A percentile compares a stretch with the other conserved stretches of the same genome.
phyloP scores from a whole-genome alignment of 2,888 invertebrate genomes.

The Pelosia muscerda region DNA sequence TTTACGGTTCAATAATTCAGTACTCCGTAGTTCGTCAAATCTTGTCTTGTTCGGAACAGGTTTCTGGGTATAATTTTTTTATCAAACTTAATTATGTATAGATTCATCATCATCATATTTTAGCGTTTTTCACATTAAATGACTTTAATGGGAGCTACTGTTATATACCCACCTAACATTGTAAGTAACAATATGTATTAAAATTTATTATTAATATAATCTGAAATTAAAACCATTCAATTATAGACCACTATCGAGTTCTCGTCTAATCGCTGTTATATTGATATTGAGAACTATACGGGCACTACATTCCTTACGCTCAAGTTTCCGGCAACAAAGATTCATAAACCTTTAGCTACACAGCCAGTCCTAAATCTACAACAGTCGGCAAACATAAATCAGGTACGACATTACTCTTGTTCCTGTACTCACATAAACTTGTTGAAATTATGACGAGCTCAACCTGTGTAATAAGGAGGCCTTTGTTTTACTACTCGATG shows the following conservation, averaged over 20 bases:
- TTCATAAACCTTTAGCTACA: conserved; percentile 49
- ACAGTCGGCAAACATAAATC: conserved; percentile 52
- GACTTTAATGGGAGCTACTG: no score
- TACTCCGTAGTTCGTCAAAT: conserved; percentile 19
- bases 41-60: background rate
- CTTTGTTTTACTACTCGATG: conserved; percentile 60
- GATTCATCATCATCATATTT: no score
- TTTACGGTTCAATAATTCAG: conserved; percentile 43
- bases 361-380: conserved; percentile 48
- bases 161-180: no score
- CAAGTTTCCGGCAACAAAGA: conserved; percentile 46
- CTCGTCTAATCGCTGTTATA: background rate
- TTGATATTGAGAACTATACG: conserved; percentile 27
- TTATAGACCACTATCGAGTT: background rate
- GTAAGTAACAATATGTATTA: no score
- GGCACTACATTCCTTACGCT: conserved; percentile 26
- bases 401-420: conserved; percentile 54
- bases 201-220: background rate
- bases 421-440: conserved; percentile 54
- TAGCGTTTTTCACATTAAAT: background rate
- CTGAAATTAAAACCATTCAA: background rate
- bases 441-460: conserved; percentile 59
- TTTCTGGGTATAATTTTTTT: background rate
- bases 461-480: conserved; percentile 50
- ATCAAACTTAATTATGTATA: no score